These are phyloP conservation scores for Loxodonta africana DNA, from an alignment of 2,113 vertebrate species.

Conservation along the genomic window DNA sequence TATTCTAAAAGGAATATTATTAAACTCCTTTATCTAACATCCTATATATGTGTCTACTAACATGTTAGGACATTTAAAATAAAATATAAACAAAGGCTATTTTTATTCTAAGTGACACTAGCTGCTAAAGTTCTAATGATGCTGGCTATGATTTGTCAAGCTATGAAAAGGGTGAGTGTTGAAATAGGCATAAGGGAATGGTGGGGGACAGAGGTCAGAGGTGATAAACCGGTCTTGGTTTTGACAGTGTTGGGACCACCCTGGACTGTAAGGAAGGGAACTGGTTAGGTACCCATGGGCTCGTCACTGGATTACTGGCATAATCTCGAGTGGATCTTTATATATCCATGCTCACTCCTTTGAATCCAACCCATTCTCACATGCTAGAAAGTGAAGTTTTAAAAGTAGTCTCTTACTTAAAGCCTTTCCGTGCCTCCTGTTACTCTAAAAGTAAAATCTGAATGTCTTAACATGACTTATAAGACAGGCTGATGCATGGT, in stretches of 20 bases:
- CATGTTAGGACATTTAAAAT: slow-evolving; percentile 22
- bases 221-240: background rate
- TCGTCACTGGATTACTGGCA: background rate
- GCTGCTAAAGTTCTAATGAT: background rate
- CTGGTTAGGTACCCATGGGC: background rate
- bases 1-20: slow-evolving; percentile 28
- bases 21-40: slow-evolving; percentile 1
- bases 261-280: background rate
- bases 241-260: slow-evolving; percentile 6
- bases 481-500: background rate
- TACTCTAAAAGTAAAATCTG: background rate
- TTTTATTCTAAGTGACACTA: slow-evolving; percentile 45
- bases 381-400: slow-evolving; percentile 5
- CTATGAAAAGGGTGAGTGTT: background rate
- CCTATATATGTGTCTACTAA: background rate
- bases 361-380: slow-evolving; percentile 25
- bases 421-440: background rate
- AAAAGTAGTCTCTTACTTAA: background rate
- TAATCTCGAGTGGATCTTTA: slow-evolving; percentile 22
- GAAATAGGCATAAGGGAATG: background rate
- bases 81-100: slow-evolving; percentile 45
- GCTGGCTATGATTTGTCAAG: background rate
- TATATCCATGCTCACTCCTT: background rate
- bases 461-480: background rate
- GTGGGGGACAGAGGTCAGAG: background rate